Base-by-base conservation (phyloP, 2,113 vertebrate species). In the Lanius collurio region DNA sequence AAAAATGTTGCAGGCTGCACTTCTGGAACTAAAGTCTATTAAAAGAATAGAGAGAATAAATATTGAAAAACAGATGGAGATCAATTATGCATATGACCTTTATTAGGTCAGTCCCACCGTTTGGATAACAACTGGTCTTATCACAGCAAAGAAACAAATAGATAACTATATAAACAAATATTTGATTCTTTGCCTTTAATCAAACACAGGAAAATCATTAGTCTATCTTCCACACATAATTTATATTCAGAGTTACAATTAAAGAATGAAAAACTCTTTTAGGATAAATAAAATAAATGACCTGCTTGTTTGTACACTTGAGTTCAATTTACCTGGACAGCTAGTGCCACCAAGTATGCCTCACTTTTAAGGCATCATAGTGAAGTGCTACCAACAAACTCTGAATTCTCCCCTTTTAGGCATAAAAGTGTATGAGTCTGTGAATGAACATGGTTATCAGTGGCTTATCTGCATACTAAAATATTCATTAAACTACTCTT, bases 171-270 rank as follows among this genome's bases (percentile, higher is more conserved):
- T 91, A 88, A 90, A 90, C 87, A 96, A 81, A 86, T 82, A 80
- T 96, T 68, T 87, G 76, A 82, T 84, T 92, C 80, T 78, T 79
- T 78, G 60, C 76, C 62, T 93, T 92, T 96, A 93, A 93, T 96
- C 96, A 95, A 94, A 96, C 76, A 93, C 17, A 26, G 35, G 52
- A 92, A 93, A 95, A 89, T 89, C 76, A 94, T 95, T 89, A 95
- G 64, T 78, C 64, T 83, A 33, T 53, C 83, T 79, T 87, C 56
- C 73, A 86, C 73, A 71, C 23, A 33, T 67, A 63, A 78, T 81
- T 81, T 76, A 46, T 87, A 89, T 39, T 49, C 50, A 64, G 71
- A 88, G 49, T 63, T 92, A 89, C 93, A 96, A 82, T 94, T 96
- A 90, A 92, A 90, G 49, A 83, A 86, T 20, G n/a, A 87, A 90